Conservation (phyloP, 2,797 vertebrate genomes). For the Sandelia bainsii region DNA sequence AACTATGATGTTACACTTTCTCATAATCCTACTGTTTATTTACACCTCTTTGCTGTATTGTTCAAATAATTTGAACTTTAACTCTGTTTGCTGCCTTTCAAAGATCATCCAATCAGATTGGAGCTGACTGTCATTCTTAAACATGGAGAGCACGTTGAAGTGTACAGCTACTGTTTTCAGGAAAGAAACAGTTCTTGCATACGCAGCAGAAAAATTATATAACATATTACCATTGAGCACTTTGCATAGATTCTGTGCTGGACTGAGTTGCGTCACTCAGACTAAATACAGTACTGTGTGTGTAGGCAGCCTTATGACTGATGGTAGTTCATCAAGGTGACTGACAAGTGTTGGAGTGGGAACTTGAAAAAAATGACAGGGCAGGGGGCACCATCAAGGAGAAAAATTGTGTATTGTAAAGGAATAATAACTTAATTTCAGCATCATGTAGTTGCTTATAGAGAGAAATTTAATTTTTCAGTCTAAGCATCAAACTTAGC, state of each 20-base stretch:
- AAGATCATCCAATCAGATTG: neutral
- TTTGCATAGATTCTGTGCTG: constrained; percentile 21
- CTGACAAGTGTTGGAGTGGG: constrained; percentile 36
- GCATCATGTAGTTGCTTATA: neutral
- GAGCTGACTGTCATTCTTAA: neutral
- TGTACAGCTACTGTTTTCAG: neutral
- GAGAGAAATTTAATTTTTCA: constrained; percentile 33
- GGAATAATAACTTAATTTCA: constrained; percentile 13
- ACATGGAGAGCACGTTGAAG: neutral
- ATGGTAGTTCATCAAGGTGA: constrained; percentile 50
- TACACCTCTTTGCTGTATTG: neutral
- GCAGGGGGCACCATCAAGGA: constrained; percentile 26
- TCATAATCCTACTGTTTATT: neutral
- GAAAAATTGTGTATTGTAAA: constrained; percentile 16
- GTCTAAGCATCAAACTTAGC: constrained; percentile 11
- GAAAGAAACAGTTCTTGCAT: neutral
- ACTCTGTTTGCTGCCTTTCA: neutral
- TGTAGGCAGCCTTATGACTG: constrained; percentile 30
- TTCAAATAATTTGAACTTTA: neutral
- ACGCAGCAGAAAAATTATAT: neutral
- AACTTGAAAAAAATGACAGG: constrained; percentile 32
- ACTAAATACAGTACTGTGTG: constrained; percentile 2
- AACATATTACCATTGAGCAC: neutral
- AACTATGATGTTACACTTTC: neutral
- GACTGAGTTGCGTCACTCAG: constrained; percentile 2